A percentile compares a stretch with the other conserved stretches of the same genome.
Conservation (phyloP, 2,888 invertebrate species). For the Amblyjoppa proteus region DNA sequence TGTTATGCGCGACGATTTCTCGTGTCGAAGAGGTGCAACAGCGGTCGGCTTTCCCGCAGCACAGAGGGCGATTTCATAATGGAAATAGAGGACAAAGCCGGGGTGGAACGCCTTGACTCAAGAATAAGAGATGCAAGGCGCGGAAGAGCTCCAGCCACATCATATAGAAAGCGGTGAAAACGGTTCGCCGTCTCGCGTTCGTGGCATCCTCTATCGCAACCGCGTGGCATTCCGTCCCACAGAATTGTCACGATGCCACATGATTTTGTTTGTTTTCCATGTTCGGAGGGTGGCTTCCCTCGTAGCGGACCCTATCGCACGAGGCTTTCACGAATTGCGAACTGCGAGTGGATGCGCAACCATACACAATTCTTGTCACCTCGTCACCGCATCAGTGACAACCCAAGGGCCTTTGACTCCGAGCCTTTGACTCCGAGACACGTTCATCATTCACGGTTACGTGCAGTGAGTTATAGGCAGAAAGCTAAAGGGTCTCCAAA, state of each 20-base stretch:
- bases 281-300: background rate
- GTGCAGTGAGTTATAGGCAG: background rate
- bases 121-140: constrained; percentile 9
- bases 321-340: background rate
- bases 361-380: constrained; percentile 23
- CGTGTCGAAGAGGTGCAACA: constrained; percentile 65
- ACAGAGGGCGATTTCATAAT: background rate
- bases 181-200: constrained; percentile 12
- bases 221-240: background rate
- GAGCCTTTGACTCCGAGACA: constrained; percentile 1
- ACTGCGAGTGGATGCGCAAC: background rate
- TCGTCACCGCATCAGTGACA: background rate
- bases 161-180: constrained; percentile 21
- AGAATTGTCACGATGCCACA: background rate
- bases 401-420: background rate
- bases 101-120: background rate
- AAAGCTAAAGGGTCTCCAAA: background rate
- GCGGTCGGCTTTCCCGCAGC: background rate
- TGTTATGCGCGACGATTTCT: constrained; percentile 73
- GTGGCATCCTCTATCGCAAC: background rate
- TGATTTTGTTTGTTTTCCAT: constrained; percentile 49
- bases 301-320: background rate
- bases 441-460: background rate
- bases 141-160: background rate
- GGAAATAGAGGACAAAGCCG: background rate